phyloP scores from a whole-genome alignment of 2,888 invertebrate genomes.

The Temnothorax rugatulus region DNA sequence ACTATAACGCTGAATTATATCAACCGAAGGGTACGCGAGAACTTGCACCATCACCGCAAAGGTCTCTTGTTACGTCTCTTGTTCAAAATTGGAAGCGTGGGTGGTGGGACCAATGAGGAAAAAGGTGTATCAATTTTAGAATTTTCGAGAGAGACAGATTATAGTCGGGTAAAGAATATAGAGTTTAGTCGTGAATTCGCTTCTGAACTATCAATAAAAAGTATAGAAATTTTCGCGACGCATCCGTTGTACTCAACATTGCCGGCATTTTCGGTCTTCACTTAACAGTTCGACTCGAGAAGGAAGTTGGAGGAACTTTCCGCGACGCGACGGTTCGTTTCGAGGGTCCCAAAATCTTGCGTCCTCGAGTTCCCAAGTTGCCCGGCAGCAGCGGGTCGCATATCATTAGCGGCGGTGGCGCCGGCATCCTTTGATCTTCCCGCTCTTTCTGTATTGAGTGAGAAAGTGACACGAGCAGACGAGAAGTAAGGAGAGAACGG shows the following conservation, averaged over 20 bases:
- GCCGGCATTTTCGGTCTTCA: neutral
- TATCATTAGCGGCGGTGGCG: constrained; percentile 75
- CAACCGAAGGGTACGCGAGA: constrained; percentile 19
- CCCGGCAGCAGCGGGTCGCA: constrained; percentile 69
- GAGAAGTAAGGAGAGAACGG: constrained; percentile 8
- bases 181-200: neutral
- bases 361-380: constrained; percentile 53
- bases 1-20: constrained; percentile 52
- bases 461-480: constrained; percentile 42
- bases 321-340: neutral
- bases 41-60: constrained; percentile 23
- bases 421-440: constrained; percentile 77
- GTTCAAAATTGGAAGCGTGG: neutral
- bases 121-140: neutral
- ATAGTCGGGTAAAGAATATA: neutral
- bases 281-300: neutral
- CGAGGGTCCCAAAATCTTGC: constrained; percentile 20
- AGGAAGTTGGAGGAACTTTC: neutral
- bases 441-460: constrained; percentile 53
- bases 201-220: neutral
- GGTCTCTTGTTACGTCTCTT: neutral
- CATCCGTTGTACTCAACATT: neutral
- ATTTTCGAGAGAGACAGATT: neutral
- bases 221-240: neutral
- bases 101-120: neutral